Evolutionary conservation across 2,888 invertebrate species (phyloP).

Genomic region (Aromia moschata): DNA sequence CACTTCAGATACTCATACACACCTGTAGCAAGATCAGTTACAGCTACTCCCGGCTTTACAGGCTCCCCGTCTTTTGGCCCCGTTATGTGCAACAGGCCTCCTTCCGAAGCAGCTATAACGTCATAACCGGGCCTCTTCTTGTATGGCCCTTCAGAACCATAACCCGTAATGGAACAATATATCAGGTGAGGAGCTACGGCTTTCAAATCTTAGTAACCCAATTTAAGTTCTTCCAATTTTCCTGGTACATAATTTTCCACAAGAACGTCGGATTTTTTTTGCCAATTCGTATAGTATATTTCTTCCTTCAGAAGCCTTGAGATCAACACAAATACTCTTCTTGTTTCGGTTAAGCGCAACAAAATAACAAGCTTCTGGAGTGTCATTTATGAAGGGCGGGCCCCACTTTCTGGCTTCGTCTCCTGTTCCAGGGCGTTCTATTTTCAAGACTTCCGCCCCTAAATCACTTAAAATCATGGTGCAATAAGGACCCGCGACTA

Average conservation of each 20-base stretch:
- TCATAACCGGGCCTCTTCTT: conserved; percentile 91
- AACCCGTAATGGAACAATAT: conserved; percentile 95
- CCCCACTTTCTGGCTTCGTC: conserved; percentile 95
- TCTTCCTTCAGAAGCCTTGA: conserved; percentile 75
- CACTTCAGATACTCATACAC: too few species aligned
- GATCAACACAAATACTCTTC: conserved; percentile 87
- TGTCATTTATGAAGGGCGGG: conserved; percentile 80
- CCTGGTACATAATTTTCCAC: conserved; percentile 96
- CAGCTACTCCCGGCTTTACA: conserved; percentile 90
- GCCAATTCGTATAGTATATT: conserved; percentile 77
- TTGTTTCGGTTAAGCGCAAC: conserved; percentile 93
- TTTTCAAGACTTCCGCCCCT: conserved; percentile 92
- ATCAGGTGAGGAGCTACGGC: conserved; percentile 80
- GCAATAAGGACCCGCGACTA: conserved; percentile 94
- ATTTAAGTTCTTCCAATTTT: conserved; percentile 76
- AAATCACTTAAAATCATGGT: conserved; percentile 93
- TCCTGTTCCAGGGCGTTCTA: conserved; percentile 83
- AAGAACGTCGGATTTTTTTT: conserved; percentile 81
- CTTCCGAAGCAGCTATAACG: conserved; percentile 92
- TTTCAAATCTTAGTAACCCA: conserved; percentile 83
- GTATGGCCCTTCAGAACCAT: conserved; percentile 89
- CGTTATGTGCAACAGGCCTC: conserved; percentile 89
- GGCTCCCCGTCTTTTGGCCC: conserved; percentile 86
- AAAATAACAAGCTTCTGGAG: conserved; percentile 81
- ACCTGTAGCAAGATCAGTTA: conserved; percentile 91